Base-by-base conservation (phyloP, 2,888 invertebrate species). In the Dromius quadrimaculatus region DNA sequence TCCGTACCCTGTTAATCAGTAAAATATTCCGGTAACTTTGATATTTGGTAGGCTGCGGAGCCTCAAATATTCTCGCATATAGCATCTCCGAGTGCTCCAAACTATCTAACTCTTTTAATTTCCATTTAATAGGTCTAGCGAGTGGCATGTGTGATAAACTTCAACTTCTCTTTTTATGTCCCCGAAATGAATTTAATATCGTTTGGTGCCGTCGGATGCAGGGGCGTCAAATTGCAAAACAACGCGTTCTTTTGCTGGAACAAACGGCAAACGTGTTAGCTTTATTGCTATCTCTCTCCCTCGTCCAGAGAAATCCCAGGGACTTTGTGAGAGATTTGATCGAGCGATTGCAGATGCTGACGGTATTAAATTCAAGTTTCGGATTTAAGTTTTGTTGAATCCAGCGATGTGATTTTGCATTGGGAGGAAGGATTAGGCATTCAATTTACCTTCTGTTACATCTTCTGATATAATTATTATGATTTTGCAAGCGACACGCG, bases 71-170 rank as follows among this genome's bases (percentile, higher is more conserved):
- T n/a, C n/a, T n/a, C n/a, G n/a, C n/a, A n/a, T n/a, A n/a, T n/a
- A n/a, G n/a, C n/a, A n/a, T n/a, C n/a, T n/a, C n/a, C n/a, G n/a
- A n/a, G n/a, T n/a, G n/a, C n/a, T n/a, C n/a, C n/a, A n/a, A n/a
- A n/a, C n/a, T n/a, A n/a, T n/a, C n/a, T n/a, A 54, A 13, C 15
- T 54, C 50, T 54, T 54, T 54, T 54, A 54, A 54, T 54, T 54
- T 54, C 50, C 50, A 54, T 54, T 54, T 54, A 54, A 54, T 54
- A 54, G 50, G 28, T 11, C 13, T 47, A 2, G 28, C 5, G 50
- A 8, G 41, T 15, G 17, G 41, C 41, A 41, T 41, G 41, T 54
- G 50, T 54, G 50, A 54, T 54, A 41, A 41, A 15, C 50, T 17
- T 43, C 8, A 43, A 43, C 43, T 19, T 43, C 19, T 9, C 43